phyloP scores from a whole-genome alignment of 2,888 invertebrate genomes.

The Erebia aethiops region DNA sequence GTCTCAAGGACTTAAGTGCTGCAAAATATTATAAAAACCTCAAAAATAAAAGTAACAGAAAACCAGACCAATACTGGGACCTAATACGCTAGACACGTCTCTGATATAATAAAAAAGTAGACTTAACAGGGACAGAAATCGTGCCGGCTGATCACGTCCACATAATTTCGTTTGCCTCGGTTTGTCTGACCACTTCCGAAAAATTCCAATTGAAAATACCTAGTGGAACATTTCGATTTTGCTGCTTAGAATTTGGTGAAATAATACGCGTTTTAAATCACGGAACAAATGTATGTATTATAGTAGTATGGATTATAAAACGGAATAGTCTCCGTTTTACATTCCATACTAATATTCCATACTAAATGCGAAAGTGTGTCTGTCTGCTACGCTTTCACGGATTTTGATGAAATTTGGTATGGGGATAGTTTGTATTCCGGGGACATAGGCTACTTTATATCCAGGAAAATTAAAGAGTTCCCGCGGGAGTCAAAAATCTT shows the following conservation, averaged over 20 bases:
- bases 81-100: conserved; percentile 34
- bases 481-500: no score
- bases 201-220: conserved; percentile 45
- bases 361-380: no score
- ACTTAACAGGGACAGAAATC: conserved; percentile 43
- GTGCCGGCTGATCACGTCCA: conserved; percentile 49
- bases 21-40: background rate
- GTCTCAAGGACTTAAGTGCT: background rate
- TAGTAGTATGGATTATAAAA: no score
- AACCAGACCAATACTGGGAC: conserved; percentile 4
- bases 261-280: background rate
- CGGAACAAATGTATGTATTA: no score
- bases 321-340: no score
- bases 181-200: conserved; percentile 48
- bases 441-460: no score
- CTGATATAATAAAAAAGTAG: conserved; percentile 41
- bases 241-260: background rate
- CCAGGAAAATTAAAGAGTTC: no score
- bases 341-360: no score
- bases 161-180: conserved; percentile 48
- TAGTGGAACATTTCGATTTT: conserved; percentile 18
- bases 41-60: background rate
- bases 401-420: no score
- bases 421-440: no score
- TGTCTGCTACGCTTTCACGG: no score